Evolutionary conservation across 2,113 vertebrate species (phyloP).

Genomic region (Thunnus thynnus): DNA sequence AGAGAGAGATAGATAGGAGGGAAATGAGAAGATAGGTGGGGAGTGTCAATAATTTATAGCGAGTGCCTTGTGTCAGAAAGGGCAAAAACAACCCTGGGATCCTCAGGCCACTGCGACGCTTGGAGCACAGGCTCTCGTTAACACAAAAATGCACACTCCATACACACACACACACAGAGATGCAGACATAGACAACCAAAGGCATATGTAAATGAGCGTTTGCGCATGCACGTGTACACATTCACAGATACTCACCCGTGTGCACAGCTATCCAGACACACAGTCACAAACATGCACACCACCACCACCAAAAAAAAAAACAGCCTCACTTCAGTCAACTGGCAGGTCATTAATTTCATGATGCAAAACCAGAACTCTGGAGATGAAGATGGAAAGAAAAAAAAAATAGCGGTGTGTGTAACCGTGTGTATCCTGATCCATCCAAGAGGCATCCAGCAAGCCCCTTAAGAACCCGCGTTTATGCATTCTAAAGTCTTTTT

Average conservation of each 20-base stretch:
- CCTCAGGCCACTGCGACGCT: conserved; percentile 68
- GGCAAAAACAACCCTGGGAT: conserved; percentile 69
- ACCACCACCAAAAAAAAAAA: conserved; percentile 57
- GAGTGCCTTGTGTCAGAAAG: conserved; percentile 73
- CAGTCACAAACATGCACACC: conserved; percentile 54
- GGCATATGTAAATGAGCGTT: conserved; percentile 72
- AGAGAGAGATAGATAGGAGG: conserved; percentile 55
- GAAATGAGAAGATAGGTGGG: conserved; percentile 62
- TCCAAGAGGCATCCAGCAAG: conserved; percentile 53
- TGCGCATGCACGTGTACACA: conserved; percentile 31
- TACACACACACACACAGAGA: conserved; percentile 28
- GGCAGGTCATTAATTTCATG: conserved; percentile 84
- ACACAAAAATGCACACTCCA: conserved; percentile 47
- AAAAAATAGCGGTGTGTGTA: conserved; percentile 51
- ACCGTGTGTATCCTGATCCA: conserved; percentile 66
- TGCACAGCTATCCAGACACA: conserved; percentile 53
- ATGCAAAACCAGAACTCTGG: conserved; percentile 68
- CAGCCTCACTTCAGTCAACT: conserved; percentile 74
- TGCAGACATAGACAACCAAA: conserved; percentile 51
- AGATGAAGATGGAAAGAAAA: conserved; percentile 57
- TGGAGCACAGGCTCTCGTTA: conserved; percentile 71
- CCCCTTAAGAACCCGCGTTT: conserved; percentile 69
- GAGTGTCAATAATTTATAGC: conserved; percentile 77
- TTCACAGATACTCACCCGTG: conserved; percentile 31
- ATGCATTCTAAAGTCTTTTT: conserved; percentile 78